These are phyloP conservation scores for Thalpophila matura DNA, from an alignment of 2,888 invertebrate species.

Conservation along the genomic window DNA sequence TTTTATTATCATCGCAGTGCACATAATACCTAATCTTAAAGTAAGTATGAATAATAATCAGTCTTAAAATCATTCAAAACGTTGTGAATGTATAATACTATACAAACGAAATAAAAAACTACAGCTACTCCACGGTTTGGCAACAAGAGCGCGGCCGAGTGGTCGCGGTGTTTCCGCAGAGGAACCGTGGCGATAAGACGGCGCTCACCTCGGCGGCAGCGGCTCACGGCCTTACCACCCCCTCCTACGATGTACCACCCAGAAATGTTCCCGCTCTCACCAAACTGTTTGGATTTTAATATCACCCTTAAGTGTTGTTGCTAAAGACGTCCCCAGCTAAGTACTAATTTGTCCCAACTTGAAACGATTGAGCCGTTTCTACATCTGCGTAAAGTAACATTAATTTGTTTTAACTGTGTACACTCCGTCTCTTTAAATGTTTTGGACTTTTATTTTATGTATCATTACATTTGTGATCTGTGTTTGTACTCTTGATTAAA, in stretches of 20 bases:
- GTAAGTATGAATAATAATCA: too few relatives aligned
- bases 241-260: slow-evolving; percentile 50
- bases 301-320: slow-evolving; percentile 88
- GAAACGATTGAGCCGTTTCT: slow-evolving; percentile 79
- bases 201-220: slow-evolving; percentile 59
- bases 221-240: slow-evolving; percentile 34
- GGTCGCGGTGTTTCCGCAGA: slow-evolving; percentile 85
- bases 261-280: slow-evolving; percentile 62
- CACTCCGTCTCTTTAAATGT: slow-evolving; percentile 40
- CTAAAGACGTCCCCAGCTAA: slow-evolving; percentile 84
- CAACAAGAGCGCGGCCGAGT: slow-evolving; percentile 73
- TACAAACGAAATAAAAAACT: too few relatives aligned
- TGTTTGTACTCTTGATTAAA: background rate
- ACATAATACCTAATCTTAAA: too few relatives aligned
- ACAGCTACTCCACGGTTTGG: slow-evolving; percentile 64
- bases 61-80: too few relatives aligned
- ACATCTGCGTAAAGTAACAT: slow-evolving; percentile 53
- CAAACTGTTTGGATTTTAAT: slow-evolving; percentile 89
- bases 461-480: background rate
- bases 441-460: slow-evolving; percentile 5
- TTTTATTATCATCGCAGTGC: too few relatives aligned
- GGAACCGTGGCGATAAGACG: slow-evolving; percentile 83
- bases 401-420: slow-evolving; percentile 59
- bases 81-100: too few relatives aligned
- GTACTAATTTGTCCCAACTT: slow-evolving; percentile 88